Base-by-base conservation (phyloP, 2,888 invertebrate genomes). In the Eilema depressum region DNA sequence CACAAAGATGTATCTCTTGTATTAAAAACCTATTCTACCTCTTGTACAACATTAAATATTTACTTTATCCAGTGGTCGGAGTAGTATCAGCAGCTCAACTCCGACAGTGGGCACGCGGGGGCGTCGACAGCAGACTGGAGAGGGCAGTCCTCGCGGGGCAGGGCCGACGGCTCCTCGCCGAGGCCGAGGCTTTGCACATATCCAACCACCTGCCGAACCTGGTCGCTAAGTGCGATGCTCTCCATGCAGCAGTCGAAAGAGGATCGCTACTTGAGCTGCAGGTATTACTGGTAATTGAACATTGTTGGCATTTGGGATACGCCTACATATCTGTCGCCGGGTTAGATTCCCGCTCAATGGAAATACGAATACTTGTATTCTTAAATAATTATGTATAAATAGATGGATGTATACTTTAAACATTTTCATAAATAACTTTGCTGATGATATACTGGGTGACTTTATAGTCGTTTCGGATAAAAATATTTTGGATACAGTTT, bases 221-320 rank as follows among this genome's bases (percentile, higher is more conserved):
- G 77, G 96, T 98, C 93, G 97, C 97, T 3, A 97, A 97, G 91
- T 98, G 98, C 73, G 96, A 97, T 65, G 96, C 97, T 60, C 95
- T 98, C 1, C 98, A 98, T 86, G 96, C 97, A 63, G 97, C 98
- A 1, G 97, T 97, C 7, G 96, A 97, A 73, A 96, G 96, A 69
- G 98, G 97, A 4, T 96, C 97, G n/a, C 90, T 98, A 77, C 89
- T 96, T 47, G 96, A 97, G 84, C 93, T 97, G 20, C 96, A 97
- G 91, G 94, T 96, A 80, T 82, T 96, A 76, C 77, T 86, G 90
- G 85, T 89, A 87, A 88, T 75, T n/a, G 28, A 68, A 65, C 0
- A 17, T 57, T 57, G 47, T 11, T 25, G 59, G 26, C 26, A 33
- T 26, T 20, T 14, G 26, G 23, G n/a, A 8, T 0, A 12, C 37